Evolutionary conservation across 64 coral and sea anemone genomes (phyloP), one percentile per base, ranked within the genome.

Genomic region (Orbicella faveolata): DNA sequence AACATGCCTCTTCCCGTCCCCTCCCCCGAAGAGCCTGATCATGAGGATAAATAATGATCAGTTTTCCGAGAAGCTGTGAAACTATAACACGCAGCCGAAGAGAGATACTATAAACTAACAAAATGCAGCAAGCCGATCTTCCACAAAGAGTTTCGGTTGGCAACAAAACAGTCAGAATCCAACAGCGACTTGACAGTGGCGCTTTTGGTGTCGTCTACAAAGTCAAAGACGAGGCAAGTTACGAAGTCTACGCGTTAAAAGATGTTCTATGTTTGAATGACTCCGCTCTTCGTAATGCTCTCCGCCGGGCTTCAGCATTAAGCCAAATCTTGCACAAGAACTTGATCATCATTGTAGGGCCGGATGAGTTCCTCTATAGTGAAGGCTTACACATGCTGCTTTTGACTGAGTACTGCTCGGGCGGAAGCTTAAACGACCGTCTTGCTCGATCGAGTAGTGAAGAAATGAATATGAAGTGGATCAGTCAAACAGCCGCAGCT

Each of bases 321-420:
- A 0, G 21, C 12, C 9, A 36, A 10, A 61, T 81, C 11, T 74
- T 33, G 1, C 89, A 90, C 64, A 25, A 74, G 9, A 73, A 81
- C 26, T 35, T 90, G 4, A 81, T 83, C 13, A 23, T 18, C 1
- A 19, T 82, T 12, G 2, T 34, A 19, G 89, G 53, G 23, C 23
- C 73, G 2, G 79, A 62, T 10, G 0, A 23, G 30, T 74, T 21
- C 17, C 6, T 1, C 1, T 69, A 80, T 64, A 19, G 7, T 9
- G 30, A 80, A 1, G 76, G 62, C n/a, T 17, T 39, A 15, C 26
- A 78, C 39, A 72, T 88, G 74, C 79, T 84, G 36, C 76, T 92
- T 57, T 89, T 96, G 35, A 91, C 65, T 1, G 94, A 92, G 61
- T 89, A 78, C 41, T 95, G 94, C 17, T 36, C 86, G 17, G 93